A percentile compares a stretch with the other conserved stretches of the same genome.
Conservation (phyloP, 2,113 vertebrate species). For the Charadrius vociferus region DNA sequence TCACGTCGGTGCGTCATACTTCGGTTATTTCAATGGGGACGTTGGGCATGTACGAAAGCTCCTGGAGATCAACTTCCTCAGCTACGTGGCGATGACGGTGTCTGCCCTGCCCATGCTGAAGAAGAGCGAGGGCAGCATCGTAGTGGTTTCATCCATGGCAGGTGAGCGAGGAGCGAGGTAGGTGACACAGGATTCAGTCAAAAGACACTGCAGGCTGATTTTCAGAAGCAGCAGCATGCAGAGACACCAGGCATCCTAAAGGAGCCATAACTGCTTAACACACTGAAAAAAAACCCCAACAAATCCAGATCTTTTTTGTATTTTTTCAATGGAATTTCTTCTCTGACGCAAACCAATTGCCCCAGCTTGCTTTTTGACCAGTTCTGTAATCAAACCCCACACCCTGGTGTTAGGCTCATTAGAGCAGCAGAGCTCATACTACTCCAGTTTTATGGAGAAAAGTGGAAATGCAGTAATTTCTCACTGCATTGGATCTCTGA, state of each 20-base stretch:
- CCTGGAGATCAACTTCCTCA: conserved; percentile 78
- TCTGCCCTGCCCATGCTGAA: conserved; percentile 78
- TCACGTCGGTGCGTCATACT: conserved; percentile 19
- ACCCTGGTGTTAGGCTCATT: neutral
- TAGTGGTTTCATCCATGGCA: conserved; percentile 76
- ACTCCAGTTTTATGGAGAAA: neutral
- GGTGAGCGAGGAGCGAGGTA: conserved; percentile 37
- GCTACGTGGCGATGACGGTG: conserved; percentile 68
- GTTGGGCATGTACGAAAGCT: conserved; percentile 32
- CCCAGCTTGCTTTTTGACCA: neutral
- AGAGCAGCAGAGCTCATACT: neutral
- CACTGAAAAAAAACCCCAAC: neutral
- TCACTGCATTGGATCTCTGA: neutral
- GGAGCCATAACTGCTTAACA: rapidly evolving
- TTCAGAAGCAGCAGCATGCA: neutral
- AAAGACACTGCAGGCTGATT: rapidly evolving
- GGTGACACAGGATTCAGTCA: rapidly evolving
- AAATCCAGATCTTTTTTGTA: neutral
- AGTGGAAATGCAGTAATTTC: neutral
- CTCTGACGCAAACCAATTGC: rapidly evolving
- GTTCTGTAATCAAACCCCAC: neutral
- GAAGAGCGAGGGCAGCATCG: conserved; percentile 74
- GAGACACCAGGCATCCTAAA: neutral
- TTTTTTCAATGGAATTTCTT: neutral
- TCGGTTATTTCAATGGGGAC: conserved; percentile 51